Evolutionary conservation across 2,888 invertebrate genomes (phyloP).

Genomic region (Nudaria mundana): DNA sequence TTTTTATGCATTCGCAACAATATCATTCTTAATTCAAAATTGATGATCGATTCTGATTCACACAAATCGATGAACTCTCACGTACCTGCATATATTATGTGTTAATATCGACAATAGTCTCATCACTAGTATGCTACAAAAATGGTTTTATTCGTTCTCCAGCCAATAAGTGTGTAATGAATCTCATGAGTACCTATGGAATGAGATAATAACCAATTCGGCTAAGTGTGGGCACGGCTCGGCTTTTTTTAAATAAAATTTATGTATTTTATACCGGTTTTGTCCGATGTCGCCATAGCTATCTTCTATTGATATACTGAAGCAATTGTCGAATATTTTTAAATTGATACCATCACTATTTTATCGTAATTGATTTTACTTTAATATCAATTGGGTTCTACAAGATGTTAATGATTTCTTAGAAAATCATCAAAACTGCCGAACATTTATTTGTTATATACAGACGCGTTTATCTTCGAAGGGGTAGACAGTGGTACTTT

Average conservation of each 20-base stretch:
- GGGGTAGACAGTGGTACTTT: too few relatives aligned
- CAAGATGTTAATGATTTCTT: too few relatives aligned
- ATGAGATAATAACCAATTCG: conserved; percentile 70
- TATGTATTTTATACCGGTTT: conserved; percentile 72
- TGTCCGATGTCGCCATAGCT: conserved; percentile 59
- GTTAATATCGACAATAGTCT: conserved; percentile 12
- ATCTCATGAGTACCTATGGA: conserved; percentile 70
- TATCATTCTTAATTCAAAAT: too few relatives aligned
- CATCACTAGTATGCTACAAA: conserved; percentile 58
- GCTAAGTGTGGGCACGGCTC: conserved; percentile 68
- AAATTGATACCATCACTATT: conserved; percentile 28
- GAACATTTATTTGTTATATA: too few relatives aligned
- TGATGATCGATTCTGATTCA: too few relatives aligned
- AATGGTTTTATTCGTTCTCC: conserved; percentile 73
- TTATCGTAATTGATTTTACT: conserved; percentile 20
- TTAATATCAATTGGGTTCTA: neutral
- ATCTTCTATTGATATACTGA: conserved; percentile 36
- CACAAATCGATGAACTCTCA: too few relatives aligned
- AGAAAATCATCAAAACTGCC: too few relatives aligned
- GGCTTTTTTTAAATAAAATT: conserved; percentile 54
- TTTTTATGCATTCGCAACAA: too few relatives aligned
- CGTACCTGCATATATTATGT: too few relatives aligned
- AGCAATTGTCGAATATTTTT: conserved; percentile 36
- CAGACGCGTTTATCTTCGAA: too few relatives aligned
- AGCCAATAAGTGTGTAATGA: conserved; percentile 77